Evolutionary conservation across 1,140 invertebrate genomes (phyloP).

Genomic region (Chionoecetes opilio): DNA sequence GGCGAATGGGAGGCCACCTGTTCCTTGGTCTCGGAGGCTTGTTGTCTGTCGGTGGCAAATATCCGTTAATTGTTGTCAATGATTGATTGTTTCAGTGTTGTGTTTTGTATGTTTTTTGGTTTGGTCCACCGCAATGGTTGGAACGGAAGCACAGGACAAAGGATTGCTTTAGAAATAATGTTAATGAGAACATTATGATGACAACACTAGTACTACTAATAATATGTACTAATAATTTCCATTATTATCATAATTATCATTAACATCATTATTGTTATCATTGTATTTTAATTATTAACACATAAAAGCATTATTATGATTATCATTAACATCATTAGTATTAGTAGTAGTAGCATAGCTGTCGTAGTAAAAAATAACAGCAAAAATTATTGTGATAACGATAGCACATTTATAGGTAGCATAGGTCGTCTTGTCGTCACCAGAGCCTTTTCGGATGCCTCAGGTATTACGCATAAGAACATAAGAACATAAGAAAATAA

Average conservation of each 20-base stretch:
- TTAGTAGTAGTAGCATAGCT: not conserved
- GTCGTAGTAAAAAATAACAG: not conserved
- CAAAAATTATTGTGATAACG: too few species aligned
- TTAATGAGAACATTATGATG: too few species aligned
- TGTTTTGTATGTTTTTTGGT: not conserved
- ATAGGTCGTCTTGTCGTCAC: too few species aligned
- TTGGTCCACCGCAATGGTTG: too few species aligned
- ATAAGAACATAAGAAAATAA: too few species aligned
- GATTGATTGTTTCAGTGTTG: not conserved
- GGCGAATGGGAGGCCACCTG: not conserved
- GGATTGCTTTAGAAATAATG: not conserved
- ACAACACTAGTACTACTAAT: not conserved
- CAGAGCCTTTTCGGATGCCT: too few species aligned
- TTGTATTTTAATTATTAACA: too few species aligned
- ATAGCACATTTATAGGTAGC: too few species aligned
- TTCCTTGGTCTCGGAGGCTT: conserved; percentile 65
- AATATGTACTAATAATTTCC: too few species aligned
- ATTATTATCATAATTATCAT: not conserved
- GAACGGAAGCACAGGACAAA: not conserved
- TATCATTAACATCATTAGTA: not conserved
- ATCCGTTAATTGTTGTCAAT: not conserved
- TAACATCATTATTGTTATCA: not conserved
- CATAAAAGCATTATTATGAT: not conserved
- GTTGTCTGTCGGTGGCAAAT: conserved; percentile 55
- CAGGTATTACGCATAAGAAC: too few species aligned